These are phyloP conservation scores for Lissocephala sabroskyi DNA, from an alignment of 2,888 invertebrate genomes.

Conservation along the genomic window DNA sequence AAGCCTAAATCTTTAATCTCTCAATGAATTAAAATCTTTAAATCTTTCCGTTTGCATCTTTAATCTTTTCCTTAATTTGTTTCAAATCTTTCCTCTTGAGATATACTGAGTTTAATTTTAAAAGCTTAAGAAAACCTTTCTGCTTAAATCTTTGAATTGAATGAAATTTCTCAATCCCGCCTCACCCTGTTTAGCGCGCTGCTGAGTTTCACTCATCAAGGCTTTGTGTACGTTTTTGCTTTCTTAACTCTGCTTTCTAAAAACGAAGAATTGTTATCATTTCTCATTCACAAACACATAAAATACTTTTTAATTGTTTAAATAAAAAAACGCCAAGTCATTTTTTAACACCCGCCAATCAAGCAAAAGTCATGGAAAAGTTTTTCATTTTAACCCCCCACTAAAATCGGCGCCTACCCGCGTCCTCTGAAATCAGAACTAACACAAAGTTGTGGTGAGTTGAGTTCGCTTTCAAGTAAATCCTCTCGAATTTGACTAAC, in stretches of 20 bases:
- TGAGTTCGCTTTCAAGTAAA: conserved; percentile 11
- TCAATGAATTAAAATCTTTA: no score
- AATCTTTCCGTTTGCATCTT: no score
- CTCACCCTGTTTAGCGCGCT: no score
- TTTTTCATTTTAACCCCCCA: conserved; percentile 48
- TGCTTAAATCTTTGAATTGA: no score
- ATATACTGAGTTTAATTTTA: conserved; percentile 14
- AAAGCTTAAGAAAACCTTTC: conserved; percentile 29
- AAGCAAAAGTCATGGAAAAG: conserved; percentile 37
- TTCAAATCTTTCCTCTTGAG: no score
- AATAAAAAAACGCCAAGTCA: no score
- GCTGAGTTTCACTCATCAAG: conserved; percentile 49
- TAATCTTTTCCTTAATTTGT: no score
- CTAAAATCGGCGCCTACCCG: conserved; percentile 28
- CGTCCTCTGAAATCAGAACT: conserved; percentile 57
- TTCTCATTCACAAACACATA: no score
- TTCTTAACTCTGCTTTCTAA: conserved; percentile 41
- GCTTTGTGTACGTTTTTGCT: conserved; percentile 62
- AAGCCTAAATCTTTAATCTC: no score
- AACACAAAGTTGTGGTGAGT: conserved; percentile 66
- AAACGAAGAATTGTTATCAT: conserved; percentile 43
- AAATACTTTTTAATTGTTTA: conserved; percentile 34
- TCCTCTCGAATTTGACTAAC: no score
- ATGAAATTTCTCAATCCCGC: no score
- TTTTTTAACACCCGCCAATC: conserved; percentile 38